These are phyloP conservation scores for Crax fasciolata DNA, from an alignment of 2,797 vertebrate species.

Conservation along the genomic window DNA sequence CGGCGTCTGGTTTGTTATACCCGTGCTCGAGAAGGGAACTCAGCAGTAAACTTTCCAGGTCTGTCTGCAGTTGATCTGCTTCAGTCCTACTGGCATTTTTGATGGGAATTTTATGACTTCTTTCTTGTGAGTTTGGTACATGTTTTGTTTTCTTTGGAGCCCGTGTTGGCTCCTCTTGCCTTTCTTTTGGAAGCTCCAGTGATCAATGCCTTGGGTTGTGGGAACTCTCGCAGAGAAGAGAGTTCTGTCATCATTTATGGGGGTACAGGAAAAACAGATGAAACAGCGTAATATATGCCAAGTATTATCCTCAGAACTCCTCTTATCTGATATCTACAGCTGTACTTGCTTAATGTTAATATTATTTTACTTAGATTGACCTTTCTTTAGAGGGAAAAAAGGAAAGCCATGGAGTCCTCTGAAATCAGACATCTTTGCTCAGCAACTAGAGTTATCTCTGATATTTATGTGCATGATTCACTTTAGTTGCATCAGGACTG, in stretches of 20 bases:
- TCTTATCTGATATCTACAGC: slow-evolving; percentile 77
- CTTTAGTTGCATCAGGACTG: background rate
- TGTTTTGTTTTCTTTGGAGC: slow-evolving; percentile 67
- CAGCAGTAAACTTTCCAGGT: slow-evolving; percentile 44
- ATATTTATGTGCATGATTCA: background rate
- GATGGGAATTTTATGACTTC: slow-evolving; percentile 54
- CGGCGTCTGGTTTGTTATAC: background rate
- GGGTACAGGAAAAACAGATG: slow-evolving; percentile 69
- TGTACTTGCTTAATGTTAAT: slow-evolving; percentile 67
- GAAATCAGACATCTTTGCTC: slow-evolving; percentile 39
- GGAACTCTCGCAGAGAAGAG: slow-evolving; percentile 63
- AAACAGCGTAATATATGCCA: slow-evolving; percentile 38
- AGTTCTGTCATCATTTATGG: slow-evolving; percentile 69
- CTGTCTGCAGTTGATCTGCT: slow-evolving; percentile 33
- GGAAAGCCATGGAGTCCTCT: background rate
- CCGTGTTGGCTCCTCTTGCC: slow-evolving; percentile 35
- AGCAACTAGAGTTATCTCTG: slow-evolving; percentile 15
- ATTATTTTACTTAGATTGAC: slow-evolving; percentile 67
- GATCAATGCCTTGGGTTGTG: slow-evolving; percentile 74
- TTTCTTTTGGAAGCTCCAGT: slow-evolving; percentile 61
- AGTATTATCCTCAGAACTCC: slow-evolving; percentile 12
- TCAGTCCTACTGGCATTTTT: slow-evolving; percentile 66
- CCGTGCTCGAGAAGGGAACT: background rate
- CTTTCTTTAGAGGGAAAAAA: background rate
- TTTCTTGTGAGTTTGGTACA: slow-evolving; percentile 48